A percentile compares a stretch with the other conserved stretches of the same genome.
Evolutionary conservation across 92 coral and sea anemone genomes (phyloP).

Genomic region (Epizoanthus stellaris): DNA sequence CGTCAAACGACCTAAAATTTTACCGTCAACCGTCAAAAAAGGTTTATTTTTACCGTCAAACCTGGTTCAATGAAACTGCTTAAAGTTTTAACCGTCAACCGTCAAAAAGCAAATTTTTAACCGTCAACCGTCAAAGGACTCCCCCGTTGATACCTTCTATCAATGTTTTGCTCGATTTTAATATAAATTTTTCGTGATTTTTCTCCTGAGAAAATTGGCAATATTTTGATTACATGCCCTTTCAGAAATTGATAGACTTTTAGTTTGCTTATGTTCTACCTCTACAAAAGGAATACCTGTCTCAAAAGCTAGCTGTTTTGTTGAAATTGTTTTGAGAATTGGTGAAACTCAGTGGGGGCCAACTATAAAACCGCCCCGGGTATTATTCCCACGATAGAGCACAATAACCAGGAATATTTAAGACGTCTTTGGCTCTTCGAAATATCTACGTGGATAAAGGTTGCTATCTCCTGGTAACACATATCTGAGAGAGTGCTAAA

Average conservation of each 20-base stretch:
- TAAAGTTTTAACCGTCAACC: no score
- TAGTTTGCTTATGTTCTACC: background rate
- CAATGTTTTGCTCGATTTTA: conserved; percentile 2
- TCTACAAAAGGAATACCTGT: conserved; percentile 25
- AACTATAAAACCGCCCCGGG: conserved; percentile 30
- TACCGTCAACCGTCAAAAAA: no score
- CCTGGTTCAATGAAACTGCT: no score
- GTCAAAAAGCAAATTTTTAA: no score
- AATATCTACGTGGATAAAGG: background rate
- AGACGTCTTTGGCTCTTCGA: background rate
- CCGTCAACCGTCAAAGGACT: no score
- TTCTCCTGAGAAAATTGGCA: conserved; percentile 40
- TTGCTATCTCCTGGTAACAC: background rate
- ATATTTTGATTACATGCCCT: conserved; percentile 18
- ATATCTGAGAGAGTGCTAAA: background rate
- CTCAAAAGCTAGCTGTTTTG: conserved; percentile 17
- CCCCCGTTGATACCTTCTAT: no score
- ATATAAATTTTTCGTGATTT: background rate
- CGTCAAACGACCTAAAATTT: no score
- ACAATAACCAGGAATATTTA: conserved; percentile 7
- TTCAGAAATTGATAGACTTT: conserved; percentile 30
- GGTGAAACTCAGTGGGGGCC: conserved; percentile 20
- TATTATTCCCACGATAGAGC: conserved; percentile 44
- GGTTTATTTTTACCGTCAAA: no score
- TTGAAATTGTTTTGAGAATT: conserved; percentile 34